A percentile compares a stretch with the other conserved stretches of the same genome.
These are phyloP conservation scores for Podarcis muralis DNA, from an alignment of 2,113 vertebrate genomes.

Conservation along the genomic window DNA sequence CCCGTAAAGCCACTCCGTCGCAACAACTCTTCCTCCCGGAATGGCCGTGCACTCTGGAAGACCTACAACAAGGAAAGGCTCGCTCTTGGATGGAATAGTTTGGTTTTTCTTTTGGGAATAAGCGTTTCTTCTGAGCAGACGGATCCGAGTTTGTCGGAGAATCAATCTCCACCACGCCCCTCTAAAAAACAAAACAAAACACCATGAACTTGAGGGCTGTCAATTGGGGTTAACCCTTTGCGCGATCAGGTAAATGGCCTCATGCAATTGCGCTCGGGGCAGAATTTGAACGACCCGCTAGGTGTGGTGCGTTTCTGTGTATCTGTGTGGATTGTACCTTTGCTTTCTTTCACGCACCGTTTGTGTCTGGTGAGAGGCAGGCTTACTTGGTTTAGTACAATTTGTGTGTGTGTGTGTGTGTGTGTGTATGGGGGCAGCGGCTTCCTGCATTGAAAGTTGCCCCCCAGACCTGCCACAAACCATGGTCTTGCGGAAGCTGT, in stretches of 20 bases:
- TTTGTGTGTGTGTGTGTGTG: no score
- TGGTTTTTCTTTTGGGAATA: conserved; percentile 46
- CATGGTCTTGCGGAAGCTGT: background rate
- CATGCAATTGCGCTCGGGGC: background rate
- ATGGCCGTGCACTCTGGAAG: conserved; percentile 5
- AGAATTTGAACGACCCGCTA: background rate
- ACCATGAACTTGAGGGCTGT: conserved; percentile 35
- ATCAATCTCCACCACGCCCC: no score
- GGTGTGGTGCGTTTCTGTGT: background rate
- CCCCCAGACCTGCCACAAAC: background rate
- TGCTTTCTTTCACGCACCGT: background rate
- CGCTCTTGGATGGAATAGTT: conserved; percentile 49
- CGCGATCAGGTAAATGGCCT: conserved; percentile 42
- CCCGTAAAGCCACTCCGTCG: background rate
- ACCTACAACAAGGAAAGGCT: conserved; percentile 16
- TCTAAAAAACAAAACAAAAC: no score
- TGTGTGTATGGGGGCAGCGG: background rate
- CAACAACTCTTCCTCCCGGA: background rate
- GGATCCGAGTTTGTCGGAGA: conserved; percentile 41
- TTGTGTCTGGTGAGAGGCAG: background rate
- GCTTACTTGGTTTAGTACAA: background rate
- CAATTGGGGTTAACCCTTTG: background rate
- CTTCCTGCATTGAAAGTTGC: background rate
- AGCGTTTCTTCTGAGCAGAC: background rate
- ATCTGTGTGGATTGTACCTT: background rate